Evolutionary conservation across 2,888 invertebrate species (phyloP).

Genomic region (Cephus pygmeus): DNA sequence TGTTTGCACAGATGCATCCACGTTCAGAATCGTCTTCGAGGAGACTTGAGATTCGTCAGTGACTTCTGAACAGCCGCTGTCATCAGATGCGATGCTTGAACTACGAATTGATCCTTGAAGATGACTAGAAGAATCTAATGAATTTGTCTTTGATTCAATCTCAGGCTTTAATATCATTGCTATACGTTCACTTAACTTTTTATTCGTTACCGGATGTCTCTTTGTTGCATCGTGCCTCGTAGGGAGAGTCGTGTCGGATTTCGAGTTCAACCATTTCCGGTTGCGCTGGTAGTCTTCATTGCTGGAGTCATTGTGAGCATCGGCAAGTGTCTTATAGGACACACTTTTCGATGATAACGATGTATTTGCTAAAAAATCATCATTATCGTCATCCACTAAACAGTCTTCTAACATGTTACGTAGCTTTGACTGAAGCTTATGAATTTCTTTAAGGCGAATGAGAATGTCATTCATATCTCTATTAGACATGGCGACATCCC

Average conservation of each 20-base stretch:
- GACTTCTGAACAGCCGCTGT: not conserved
- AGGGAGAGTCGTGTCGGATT: not conserved
- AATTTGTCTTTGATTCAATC: not conserved
- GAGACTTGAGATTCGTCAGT: not conserved
- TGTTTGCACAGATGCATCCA: not conserved
- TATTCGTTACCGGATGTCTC: not conserved
- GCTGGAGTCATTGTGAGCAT: not conserved
- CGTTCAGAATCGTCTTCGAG: not conserved
- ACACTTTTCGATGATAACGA: not conserved
- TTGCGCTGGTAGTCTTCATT: not conserved
- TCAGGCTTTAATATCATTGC: not conserved
- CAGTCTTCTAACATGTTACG: slow-evolving; percentile 30
- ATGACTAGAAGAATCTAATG: not conserved
- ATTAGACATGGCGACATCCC: not conserved
- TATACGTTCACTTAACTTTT: not conserved
- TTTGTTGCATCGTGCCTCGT: not conserved
- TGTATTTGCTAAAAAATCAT: not conserved
- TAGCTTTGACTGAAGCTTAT: slow-evolving; percentile 37
- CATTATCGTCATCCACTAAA: not conserved
- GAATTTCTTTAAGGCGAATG: slow-evolving; percentile 36
- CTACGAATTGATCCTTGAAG: not conserved
- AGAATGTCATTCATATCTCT: not conserved
- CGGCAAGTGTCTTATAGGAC: not conserved
- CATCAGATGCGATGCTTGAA: not conserved
- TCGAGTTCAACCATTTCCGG: not conserved